A percentile compares a stretch with the other conserved stretches of the same genome.
Evolutionary conservation across 2,888 invertebrate genomes (phyloP).

Genomic region (Oxystoma pomonae): DNA sequence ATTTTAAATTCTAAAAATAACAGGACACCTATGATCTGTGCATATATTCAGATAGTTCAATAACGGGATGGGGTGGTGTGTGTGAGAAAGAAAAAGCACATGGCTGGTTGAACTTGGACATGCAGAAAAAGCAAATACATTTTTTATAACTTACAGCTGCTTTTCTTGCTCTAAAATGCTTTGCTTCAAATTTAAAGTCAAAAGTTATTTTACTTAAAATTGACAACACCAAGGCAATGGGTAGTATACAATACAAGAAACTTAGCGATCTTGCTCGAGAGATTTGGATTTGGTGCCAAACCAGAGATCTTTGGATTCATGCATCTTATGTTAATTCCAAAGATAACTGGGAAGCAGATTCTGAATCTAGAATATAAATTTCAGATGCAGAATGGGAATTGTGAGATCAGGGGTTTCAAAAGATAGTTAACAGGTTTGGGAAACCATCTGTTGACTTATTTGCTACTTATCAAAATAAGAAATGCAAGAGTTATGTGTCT

Average conservation of each 20-base stretch:
- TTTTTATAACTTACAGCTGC: not conserved
- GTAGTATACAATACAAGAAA: not conserved
- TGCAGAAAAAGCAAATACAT: not conserved
- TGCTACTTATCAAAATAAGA: not conserved
- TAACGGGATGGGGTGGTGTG: too few relatives aligned
- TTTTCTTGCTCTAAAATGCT: not conserved
- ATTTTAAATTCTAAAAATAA: not conserved
- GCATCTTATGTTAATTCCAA: conserved; percentile 16
- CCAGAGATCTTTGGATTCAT: conserved; percentile 12
- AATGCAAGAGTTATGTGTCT: not conserved
- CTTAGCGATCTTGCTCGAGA: not conserved
- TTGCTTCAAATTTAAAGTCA: not conserved
- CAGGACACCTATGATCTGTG: not conserved
- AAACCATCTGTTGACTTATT: not conserved
- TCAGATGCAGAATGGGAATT: conserved; percentile 12
- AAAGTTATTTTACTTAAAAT: not conserved
- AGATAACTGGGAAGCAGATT: conserved; percentile 15
- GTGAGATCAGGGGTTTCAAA: not conserved
- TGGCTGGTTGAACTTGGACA: not conserved
- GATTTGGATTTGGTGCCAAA: not conserved
- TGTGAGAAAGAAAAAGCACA: not conserved
- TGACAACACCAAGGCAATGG: too few relatives aligned
- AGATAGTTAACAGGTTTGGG: not conserved
- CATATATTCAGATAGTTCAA: too few relatives aligned
- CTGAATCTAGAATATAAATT: conserved; percentile 4